Evolutionary conservation across 1,140 invertebrate species (phyloP).

Genomic region (Mesaphorura yosii): DNA sequence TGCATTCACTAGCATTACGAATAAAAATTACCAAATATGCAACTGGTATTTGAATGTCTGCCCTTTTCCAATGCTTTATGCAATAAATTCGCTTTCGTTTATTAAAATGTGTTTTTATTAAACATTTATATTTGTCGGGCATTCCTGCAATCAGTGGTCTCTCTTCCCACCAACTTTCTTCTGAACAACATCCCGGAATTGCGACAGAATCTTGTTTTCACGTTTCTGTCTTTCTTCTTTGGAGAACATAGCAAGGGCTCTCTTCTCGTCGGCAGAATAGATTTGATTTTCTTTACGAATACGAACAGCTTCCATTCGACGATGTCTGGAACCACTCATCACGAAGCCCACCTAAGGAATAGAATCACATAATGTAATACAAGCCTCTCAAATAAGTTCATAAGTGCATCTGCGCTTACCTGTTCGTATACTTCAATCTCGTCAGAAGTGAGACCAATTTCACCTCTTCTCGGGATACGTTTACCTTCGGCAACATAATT

Average conservation of each 20-base stretch:
- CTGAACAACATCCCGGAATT: slow-evolving; percentile 84
- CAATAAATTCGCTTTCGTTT: too few relatives aligned
- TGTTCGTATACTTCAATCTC: slow-evolving; percentile 88
- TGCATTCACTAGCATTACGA: too few relatives aligned
- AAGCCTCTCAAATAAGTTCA: background rate
- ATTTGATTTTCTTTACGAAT: slow-evolving; percentile 99
- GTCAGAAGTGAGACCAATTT: slow-evolving; percentile 93
- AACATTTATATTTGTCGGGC: too few relatives aligned
- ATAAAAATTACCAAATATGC: too few relatives aligned
- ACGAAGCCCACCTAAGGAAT: slow-evolving; percentile 50
- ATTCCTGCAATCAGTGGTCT: too few relatives aligned
- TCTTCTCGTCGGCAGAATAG: slow-evolving; percentile 97
- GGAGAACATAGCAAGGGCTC: slow-evolving; percentile 94
- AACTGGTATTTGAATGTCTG: too few relatives aligned
- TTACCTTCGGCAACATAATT: slow-evolving; percentile 93
- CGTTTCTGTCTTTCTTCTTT: slow-evolving; percentile 92
- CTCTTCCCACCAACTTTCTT: slow-evolving; percentile 37
- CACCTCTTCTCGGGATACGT: slow-evolving; percentile 91
- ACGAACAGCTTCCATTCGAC: slow-evolving; percentile 98
- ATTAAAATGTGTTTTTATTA: too few relatives aligned
- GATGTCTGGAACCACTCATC: slow-evolving; percentile 92
- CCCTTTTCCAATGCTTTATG: too few relatives aligned
- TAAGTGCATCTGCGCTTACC: slow-evolving; percentile 49
- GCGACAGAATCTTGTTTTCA: slow-evolving; percentile 88
- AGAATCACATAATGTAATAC: background rate